phyloP scores from a whole-genome alignment of 1,140 invertebrate species.

The Drosophila navojoa region DNA sequence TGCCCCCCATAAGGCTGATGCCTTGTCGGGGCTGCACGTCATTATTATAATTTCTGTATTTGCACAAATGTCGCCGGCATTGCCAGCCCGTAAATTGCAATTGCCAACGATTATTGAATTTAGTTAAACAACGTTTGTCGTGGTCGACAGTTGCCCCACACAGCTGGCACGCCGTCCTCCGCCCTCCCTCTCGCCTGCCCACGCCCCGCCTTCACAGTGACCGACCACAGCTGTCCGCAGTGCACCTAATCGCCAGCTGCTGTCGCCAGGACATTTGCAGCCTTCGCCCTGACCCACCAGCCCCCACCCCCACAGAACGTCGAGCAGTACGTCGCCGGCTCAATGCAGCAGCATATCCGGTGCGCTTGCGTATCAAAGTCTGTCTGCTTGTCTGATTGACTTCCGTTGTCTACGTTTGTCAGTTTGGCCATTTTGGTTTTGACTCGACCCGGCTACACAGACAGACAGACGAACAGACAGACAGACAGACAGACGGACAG shows the following conservation, averaged over 20 bases:
- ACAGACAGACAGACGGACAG: neutral
- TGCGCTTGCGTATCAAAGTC: constrained; percentile 80
- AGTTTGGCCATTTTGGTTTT: constrained; percentile 80
- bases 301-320: too few species aligned
- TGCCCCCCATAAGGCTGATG: constrained; percentile 11
- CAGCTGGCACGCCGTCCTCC: neutral
- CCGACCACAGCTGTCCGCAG: constrained; percentile 6
- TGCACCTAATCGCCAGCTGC: constrained; percentile 69
- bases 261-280: constrained; percentile 14
- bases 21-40: constrained; percentile 56
- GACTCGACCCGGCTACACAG: constrained; percentile 40
- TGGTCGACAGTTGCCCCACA: constrained; percentile 35
- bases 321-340: constrained; percentile 51
- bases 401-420: constrained; percentile 80
- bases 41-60: constrained; percentile 84
- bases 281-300: too few species aligned
- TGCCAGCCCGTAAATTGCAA: constrained; percentile 78
- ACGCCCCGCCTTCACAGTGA: too few species aligned
- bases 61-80: constrained; percentile 75
- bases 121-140: constrained; percentile 82
- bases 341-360: constrained; percentile 76
- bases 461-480: neutral
- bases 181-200: neutral
- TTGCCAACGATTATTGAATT: constrained; percentile 83
- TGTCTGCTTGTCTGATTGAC: constrained; percentile 77